Base-by-base conservation (phyloP, 1,140 invertebrate genomes). In the Notospermus geniculatus region DNA sequence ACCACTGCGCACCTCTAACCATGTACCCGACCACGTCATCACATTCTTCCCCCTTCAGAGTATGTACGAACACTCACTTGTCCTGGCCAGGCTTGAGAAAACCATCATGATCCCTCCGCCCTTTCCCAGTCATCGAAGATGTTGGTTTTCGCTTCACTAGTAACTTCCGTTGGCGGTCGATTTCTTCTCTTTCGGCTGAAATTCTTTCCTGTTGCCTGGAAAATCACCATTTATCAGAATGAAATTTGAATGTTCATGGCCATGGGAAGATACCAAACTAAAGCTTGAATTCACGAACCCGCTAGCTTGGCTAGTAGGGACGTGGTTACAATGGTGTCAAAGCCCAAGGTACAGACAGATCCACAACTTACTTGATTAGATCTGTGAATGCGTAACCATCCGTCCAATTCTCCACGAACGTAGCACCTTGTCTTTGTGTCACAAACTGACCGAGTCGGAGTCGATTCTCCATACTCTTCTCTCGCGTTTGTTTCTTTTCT, bases 371-470 rank as follows among this genome's bases (percentile, higher is more conserved):
- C 88, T 91, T 92, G 41, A 93, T 91, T 50, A 99, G 85, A 82
- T 99, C 95, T 83, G 97, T 94, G 87, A 99, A 99, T 74, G 95
- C 95, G 84, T 96, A 95, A 63, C 97, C 97, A 84, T 99, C 96
- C 73, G 95, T 96, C 96, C 97, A 99, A 84, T 98, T 98, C 83
- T 99, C 97, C 83, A 97, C 95, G 87, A 98, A 99, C 66, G 94
- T 95, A 66, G 95, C 95, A 54, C 96, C 96, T 69, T 98, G 95
- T 76, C 97, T 87, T 80, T 98, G 94, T 66, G 95, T 98, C 54
- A 97, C 93, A 86, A 99, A 99, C 84, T 99, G 96, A 13, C 97
- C 97, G 66, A 99, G 86, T 82, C 95, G 88, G 76, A 98, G 86
- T 82, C 95, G 88, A 85, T 99, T 98, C 82, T 98, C 95, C 94